Conservation (phyloP, 37 sponge, comb jelly and placozoan species). For the Halichondria panicea region DNA sequence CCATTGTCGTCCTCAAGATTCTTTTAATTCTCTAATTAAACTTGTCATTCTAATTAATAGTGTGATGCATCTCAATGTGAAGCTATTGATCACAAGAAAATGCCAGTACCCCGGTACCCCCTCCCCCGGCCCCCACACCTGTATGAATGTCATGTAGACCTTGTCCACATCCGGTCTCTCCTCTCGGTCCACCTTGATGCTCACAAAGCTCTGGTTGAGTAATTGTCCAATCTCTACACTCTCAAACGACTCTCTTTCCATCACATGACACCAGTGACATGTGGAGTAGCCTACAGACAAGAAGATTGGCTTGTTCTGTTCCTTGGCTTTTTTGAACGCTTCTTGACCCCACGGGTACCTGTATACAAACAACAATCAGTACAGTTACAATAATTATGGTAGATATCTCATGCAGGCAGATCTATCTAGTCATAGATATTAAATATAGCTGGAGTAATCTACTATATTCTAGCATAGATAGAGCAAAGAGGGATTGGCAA, state of each 20-base stretch:
- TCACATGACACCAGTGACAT: conserved; percentile 88
- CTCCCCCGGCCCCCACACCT: conserved; percentile 15
- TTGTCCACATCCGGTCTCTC: conserved; percentile 80
- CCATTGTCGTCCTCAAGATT: not conserved
- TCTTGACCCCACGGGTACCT: conserved; percentile 85
- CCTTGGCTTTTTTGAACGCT: conserved; percentile 61
- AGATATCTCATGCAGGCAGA: not conserved
- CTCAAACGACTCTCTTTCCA: conserved; percentile 84
- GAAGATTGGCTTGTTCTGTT: conserved; percentile 75
- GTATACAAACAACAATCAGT: not conserved
- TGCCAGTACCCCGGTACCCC: too few species aligned
- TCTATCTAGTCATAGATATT: too few species aligned
- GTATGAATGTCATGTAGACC: conserved; percentile 82
- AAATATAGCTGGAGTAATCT: too few species aligned
- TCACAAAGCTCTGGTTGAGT: conserved; percentile 63
- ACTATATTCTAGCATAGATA: too few species aligned
- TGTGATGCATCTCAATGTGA: too few species aligned
- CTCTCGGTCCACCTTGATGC: conserved; percentile 80
- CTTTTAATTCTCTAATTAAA: not conserved
- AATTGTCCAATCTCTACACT: conserved; percentile 38
- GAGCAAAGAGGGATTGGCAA: too few species aligned
- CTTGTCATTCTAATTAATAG: too few species aligned
- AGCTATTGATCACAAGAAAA: too few species aligned
- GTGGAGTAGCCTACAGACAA: conserved; percentile 83
- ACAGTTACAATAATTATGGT: too few species aligned